Evolutionary conservation across 2,113 vertebrate species (phyloP), one percentile per base, ranked within the genome.

Genomic region (Thymallus thymallus): DNA sequence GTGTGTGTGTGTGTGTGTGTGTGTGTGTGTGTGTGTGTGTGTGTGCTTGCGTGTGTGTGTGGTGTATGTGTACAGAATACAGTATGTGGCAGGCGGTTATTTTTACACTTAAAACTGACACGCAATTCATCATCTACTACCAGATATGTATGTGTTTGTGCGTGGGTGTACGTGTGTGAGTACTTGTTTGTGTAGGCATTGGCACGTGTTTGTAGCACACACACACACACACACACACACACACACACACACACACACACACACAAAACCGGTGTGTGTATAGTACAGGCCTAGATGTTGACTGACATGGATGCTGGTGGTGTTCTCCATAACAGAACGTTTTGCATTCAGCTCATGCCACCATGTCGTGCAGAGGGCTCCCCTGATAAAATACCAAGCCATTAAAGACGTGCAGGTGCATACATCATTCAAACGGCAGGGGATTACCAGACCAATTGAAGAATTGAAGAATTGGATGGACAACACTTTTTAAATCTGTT

Each of bases 401-500:
- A 76, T 75, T 79, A 80, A 86, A 74, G 77, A 69, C 75, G 78
- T 45, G 62, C 83, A 78, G 78, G 79, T 89, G 82, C 75, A 61
- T 74, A 69, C 80, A 41, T 78, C 76, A 88, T 87, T 88, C 84
- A 86, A 48, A 78, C 71, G 69, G 67, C 82, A 72, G 77, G 78
- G 79, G 85, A 84, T 88, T 85, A 87, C 56, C 76, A 71, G 76
- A 75, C 46, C 72, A 76, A 76, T 5, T 60, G 82, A 87, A 86
- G 82, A 84, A 86, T 77, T 73, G 72, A 80, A 76, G 69, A 78
- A 84, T 67, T 76, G 87, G 84, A 74, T 82, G 71, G 69, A 13
- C 46, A 69, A 66, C 61, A 77, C 68, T 20, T 4, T 41, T 61
- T 75, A 35, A n/a, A n/a, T 35, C 32, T 35, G 32, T 35, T 35